Evolutionary conservation across 2,113 vertebrate species (phyloP), one percentile per base, ranked within the genome.

Genomic region (Aegithalos caudatus): DNA sequence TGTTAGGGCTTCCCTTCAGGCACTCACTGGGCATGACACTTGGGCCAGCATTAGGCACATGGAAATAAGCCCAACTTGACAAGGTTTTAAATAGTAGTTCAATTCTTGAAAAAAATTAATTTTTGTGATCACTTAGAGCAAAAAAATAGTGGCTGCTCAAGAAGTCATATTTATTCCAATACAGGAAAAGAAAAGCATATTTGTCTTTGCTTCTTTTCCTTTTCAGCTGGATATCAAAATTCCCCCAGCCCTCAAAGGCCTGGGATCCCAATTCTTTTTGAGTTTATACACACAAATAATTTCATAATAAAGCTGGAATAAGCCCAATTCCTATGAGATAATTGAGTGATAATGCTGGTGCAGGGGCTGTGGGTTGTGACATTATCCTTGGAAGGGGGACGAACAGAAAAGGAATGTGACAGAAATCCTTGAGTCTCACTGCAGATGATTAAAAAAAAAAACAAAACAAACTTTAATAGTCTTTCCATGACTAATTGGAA

Each of bases 41-140:
- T 35, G 2, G 9, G 9, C 47, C 18, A 40, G 47, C 11, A 12
- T 40, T 81, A 69, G 12, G 15, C 33, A 35, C 0, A 0, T 22
- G 42, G 58, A 67, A 86, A 60, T 51, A 62, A 76, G 15, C 47
- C 35, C 54, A 80, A 2, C 31, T 47, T 51, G 21, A 60, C 20
- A 38, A 5, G 4, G 7, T 38, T 74, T 89, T 67, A 64, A 40
- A 61, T 28, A 50, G 13, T 18, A 47, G 21, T 45, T 87, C 15
- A 38, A 1, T 69, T 22, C 14, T 45, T 92, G 42, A 65, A 79
- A 90, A 57, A 31, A 4, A 11, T 24, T 73, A 47, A 64, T 29
- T 74, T 81, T 51, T 89, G 23, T 9, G 13, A 35, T 21, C 20
- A 2, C 20, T 37, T 4, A 12, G 37, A 72, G 31, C 40, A 54